Conservation (phyloP, 2,888 invertebrate genomes). For the Unio pictorum region DNA sequence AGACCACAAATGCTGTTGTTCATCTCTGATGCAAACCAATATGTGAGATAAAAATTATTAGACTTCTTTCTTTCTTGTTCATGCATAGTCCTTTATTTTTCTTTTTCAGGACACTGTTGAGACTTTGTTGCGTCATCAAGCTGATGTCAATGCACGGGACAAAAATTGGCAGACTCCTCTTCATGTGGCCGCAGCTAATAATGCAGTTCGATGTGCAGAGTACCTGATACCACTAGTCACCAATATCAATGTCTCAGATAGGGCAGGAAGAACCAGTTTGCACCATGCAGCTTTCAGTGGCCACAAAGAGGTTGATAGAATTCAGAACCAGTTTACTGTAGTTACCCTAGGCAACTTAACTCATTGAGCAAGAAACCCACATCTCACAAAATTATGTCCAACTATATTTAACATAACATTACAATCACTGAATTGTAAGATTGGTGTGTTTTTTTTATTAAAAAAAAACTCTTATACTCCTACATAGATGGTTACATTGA, state of each 20-base stretch:
- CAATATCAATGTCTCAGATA: conserved; percentile 75
- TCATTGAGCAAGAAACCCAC: no score
- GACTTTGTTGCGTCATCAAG: conserved; percentile 75
- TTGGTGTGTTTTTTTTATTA: no score
- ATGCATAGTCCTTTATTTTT: neutral
- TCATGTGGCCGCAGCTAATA: conserved; percentile 77
- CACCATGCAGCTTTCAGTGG: conserved; percentile 80
- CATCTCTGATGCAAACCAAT: no score
- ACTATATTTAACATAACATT: no score
- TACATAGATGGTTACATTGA: no score
- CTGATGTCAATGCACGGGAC: conserved; percentile 77
- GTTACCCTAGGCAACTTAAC: neutral
- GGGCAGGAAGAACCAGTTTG: conserved; percentile 77
- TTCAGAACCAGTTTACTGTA: neutral
- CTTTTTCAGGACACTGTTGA: conserved; percentile 70
- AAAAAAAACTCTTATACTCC: no score
- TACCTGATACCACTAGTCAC: conserved; percentile 73
- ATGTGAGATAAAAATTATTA: neutral
- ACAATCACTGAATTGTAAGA: no score
- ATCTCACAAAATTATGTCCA: no score
- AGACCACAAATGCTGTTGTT: no score
- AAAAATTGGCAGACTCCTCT: conserved; percentile 79
- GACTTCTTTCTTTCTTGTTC: neutral
- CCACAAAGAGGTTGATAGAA: conserved; percentile 72
- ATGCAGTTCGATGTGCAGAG: conserved; percentile 76